A percentile compares a stretch with the other conserved stretches of the same genome.
Evolutionary conservation across 2,797 vertebrate species (phyloP).

Genomic region (Sternarchorhynchus goeldii): DNA sequence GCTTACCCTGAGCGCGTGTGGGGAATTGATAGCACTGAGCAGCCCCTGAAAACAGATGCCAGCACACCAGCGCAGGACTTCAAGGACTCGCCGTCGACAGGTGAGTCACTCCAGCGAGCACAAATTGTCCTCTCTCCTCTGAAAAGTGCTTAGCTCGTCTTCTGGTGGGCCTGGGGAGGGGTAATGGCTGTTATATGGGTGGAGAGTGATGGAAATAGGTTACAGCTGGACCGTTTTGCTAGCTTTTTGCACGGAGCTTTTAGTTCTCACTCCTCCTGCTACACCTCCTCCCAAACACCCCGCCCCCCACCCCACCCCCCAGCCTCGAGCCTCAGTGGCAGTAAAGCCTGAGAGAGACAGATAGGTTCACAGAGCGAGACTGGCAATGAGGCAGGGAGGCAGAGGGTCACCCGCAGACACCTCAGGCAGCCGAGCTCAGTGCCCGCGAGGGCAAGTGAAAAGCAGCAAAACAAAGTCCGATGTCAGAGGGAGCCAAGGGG

Average conservation of each 20-base stretch:
- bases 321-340: slow-evolving; percentile 11
- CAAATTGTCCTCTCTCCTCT: slow-evolving; percentile 62
- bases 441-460: slow-evolving; percentile 34
- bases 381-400: slow-evolving; percentile 50
- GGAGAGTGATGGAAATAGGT: slow-evolving; percentile 58
- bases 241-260: slow-evolving; percentile 52
- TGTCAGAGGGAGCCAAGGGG: slow-evolving; percentile 20
- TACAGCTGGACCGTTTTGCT: slow-evolving; percentile 54
- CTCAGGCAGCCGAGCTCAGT: slow-evolving; percentile 30
- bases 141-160: slow-evolving; percentile 62
- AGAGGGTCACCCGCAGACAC: slow-evolving; percentile 47
- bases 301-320: neutral
- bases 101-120: slow-evolving; percentile 59
- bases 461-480: slow-evolving; percentile 42
- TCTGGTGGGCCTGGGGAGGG: slow-evolving; percentile 53
- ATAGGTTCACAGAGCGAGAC: slow-evolving; percentile 46
- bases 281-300: neutral
- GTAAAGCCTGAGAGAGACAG: slow-evolving; percentile 42
- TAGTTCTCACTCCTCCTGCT: slow-evolving; percentile 45
- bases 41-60: slow-evolving; percentile 60
- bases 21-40: slow-evolving; percentile 59
- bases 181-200: slow-evolving; percentile 58
- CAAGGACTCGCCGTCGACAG: slow-evolving; percentile 57
- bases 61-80: slow-evolving; percentile 58
- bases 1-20: slow-evolving; percentile 41